These are phyloP conservation scores for Lordiphosa andalusiaca DNA, from an alignment of 2,888 invertebrate genomes.

Conservation along the genomic window DNA sequence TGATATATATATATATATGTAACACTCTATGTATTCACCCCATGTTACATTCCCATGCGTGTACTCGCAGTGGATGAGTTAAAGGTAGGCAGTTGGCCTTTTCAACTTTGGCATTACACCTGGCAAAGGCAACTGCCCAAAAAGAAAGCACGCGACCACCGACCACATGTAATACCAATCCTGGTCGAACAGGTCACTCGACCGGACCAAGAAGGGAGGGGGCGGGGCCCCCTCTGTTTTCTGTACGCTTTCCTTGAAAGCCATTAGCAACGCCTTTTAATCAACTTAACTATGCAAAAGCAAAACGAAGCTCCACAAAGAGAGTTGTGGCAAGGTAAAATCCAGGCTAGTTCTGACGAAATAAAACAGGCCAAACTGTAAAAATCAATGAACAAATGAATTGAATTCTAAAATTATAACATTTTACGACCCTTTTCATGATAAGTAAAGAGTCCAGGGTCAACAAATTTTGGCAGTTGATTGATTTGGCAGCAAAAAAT, in stretches of 20 bases:
- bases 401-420: slow-evolving; percentile 16
- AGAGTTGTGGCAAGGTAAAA: slow-evolving; percentile 6
- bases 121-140: slow-evolving; percentile 8
- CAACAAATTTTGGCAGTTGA: too few species aligned
- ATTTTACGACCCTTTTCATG: too few species aligned
- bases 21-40: slow-evolving; percentile 2
- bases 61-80: slow-evolving; percentile 57
- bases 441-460: too few species aligned
- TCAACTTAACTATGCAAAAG: slow-evolving; percentile 54
- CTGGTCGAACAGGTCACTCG: neutral
- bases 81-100: slow-evolving; percentile 18
- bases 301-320: slow-evolving; percentile 34
- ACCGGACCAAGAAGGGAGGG: neutral
- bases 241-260: slow-evolving; percentile 22
- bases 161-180: neutral
- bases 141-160: slow-evolving; percentile 39
- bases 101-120: slow-evolving; percentile 66
- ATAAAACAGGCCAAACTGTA: neutral
- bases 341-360: slow-evolving; percentile 11
- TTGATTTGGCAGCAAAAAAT: too few species aligned
- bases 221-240: slow-evolving; percentile 15
- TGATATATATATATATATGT: slow-evolving; percentile 2
- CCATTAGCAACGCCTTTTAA: slow-evolving; percentile 71
- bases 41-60: slow-evolving; percentile 16
- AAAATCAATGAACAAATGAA: slow-evolving; percentile 30